Conservation (phyloP, 2,797 vertebrate genomes). For the Megaceryle alcyon region DNA sequence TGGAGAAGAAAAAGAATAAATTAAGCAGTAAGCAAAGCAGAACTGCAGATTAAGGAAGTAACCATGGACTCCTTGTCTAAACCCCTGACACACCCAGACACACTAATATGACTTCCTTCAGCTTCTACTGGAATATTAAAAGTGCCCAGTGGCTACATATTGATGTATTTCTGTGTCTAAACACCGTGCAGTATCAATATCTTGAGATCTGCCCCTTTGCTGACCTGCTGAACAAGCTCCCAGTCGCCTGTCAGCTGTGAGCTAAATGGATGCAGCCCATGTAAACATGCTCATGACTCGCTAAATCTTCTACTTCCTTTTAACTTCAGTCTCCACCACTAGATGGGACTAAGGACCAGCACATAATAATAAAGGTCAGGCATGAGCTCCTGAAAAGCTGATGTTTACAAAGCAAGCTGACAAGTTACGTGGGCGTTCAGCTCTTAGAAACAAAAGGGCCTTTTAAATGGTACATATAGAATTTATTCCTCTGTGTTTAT, state of each 20-base stretch:
- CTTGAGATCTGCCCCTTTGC: neutral
- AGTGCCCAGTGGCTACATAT: neutral
- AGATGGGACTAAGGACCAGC: conserved; percentile 40
- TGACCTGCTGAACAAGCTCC: neutral
- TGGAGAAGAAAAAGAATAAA: neutral
- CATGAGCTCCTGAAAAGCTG: neutral
- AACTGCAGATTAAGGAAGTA: neutral
- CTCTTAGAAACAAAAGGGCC: neutral
- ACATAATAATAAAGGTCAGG: neutral
- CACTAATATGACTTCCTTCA: neutral
- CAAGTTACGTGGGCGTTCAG: neutral
- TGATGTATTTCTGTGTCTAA: neutral
- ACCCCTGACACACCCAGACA: neutral
- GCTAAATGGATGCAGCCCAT: neutral
- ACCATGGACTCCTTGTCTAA: neutral
- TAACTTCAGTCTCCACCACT: neutral
- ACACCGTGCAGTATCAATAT: neutral
- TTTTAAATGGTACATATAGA: neutral
- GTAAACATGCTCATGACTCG: neutral
- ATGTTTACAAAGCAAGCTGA: neutral
- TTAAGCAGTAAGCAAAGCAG: neutral
- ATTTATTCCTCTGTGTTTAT: neutral
- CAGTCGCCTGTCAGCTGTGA: neutral
- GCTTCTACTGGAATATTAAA: neutral
- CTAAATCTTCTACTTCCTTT: neutral